These are phyloP conservation scores for Steinernema carpocapsae DNA, from an alignment of 2,888 invertebrate species.

Conservation along the genomic window DNA sequence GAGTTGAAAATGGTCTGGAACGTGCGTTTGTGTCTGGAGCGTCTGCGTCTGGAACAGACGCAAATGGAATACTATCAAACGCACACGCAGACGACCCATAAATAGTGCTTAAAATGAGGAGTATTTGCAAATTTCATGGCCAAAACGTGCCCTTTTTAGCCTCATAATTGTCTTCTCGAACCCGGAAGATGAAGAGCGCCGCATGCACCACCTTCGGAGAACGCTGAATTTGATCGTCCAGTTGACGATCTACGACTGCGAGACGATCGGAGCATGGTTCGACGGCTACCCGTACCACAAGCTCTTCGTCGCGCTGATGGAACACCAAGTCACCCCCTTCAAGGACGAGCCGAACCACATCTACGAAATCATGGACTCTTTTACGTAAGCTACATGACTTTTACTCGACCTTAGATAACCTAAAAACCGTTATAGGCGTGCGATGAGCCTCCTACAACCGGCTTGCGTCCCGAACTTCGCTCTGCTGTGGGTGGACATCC, in stretches of 20 bases:
- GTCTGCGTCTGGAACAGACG: too few relatives aligned
- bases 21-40: too few relatives aligned
- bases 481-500: neutral
- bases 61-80: too few relatives aligned
- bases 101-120: too few relatives aligned
- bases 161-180: neutral
- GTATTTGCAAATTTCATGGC: neutral
- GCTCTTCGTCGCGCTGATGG: neutral
- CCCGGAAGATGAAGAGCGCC: neutral
- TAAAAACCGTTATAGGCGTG: neutral
- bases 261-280: neutral
- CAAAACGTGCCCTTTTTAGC: neutral
- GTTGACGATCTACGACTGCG: slow-evolving; percentile 2
- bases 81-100: too few relatives aligned
- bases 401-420: neutral
- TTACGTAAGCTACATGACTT: neutral
- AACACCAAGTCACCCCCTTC: neutral
- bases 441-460: neutral
- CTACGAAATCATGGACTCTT: neutral
- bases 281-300: neutral
- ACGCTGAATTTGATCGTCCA: neutral
- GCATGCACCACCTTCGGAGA: neutral
- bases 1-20: too few relatives aligned
- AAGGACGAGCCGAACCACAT: neutral
- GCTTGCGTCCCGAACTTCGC: neutral